Conservation (phyloP, 2,113 vertebrate species). For the Castor canadensis region DNA sequence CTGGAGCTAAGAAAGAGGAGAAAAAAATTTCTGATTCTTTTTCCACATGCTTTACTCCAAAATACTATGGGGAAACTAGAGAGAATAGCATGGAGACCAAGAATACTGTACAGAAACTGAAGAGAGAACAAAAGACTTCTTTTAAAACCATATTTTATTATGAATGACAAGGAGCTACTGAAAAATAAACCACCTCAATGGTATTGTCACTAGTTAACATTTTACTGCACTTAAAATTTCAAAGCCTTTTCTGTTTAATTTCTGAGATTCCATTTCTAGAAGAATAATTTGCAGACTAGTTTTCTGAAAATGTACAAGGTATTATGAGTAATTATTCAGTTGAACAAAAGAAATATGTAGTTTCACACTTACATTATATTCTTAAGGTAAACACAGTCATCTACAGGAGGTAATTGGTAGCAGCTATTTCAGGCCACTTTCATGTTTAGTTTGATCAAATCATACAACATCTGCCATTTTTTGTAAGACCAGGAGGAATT, state of each 20-base stretch:
- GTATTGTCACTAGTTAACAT: neutral
- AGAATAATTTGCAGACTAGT: neutral
- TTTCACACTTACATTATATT: neutral
- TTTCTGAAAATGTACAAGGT: conserved; percentile 21
- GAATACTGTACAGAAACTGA: too few species aligned
- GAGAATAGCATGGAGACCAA: too few species aligned
- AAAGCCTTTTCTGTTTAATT: conserved; percentile 20
- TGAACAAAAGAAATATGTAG: neutral
- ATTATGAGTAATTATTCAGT: neutral
- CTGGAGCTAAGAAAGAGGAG: neutral
- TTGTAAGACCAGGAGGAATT: neutral
- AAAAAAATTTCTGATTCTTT: neutral
- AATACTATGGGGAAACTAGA: neutral
- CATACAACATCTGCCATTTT: neutral
- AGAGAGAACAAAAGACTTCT: neutral
- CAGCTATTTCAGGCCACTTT: neutral
- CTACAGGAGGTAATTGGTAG: neutral
- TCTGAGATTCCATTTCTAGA: neutral
- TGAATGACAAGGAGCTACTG: neutral
- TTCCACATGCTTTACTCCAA: neutral
- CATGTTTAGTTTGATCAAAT: neutral
- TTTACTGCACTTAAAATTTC: neutral
- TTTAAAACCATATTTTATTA: conserved; percentile 17
- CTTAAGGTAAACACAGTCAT: neutral
- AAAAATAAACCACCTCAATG: neutral